Evolutionary conservation across 2,888 invertebrate species (phyloP).

Genomic region (Eilema caniola): DNA sequence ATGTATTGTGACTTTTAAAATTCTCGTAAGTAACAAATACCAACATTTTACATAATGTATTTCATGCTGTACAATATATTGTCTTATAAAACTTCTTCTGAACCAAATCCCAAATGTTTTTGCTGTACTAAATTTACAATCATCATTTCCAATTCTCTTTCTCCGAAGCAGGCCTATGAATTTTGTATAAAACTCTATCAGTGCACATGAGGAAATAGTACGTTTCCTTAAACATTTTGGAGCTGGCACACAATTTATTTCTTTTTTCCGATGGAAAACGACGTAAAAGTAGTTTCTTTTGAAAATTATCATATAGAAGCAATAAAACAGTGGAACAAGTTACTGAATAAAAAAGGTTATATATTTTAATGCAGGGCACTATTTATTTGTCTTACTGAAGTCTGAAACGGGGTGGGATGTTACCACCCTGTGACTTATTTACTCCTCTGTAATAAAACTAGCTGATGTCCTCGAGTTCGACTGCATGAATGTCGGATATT

Average conservation of each 20-base stretch:
- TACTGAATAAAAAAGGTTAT: slow-evolving; percentile 55
- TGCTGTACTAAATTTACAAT: neutral
- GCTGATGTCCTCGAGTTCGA: no score
- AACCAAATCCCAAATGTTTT: neutral
- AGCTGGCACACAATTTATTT: slow-evolving; percentile 6
- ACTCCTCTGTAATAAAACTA: no score
- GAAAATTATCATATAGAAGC: slow-evolving; percentile 62
- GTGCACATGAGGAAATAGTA: neutral
- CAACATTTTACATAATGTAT: neutral
- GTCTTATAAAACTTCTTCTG: neutral
- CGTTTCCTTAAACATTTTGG: slow-evolving; percentile 12
- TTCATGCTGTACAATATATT: no score
- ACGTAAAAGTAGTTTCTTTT: slow-evolving; percentile 9
- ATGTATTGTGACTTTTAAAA: no score
- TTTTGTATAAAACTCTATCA: neutral
- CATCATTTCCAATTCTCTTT: neutral
- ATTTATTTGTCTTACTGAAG: slow-evolving; percentile 60
- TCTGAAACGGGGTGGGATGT: neutral
- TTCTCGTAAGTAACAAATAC: no score
- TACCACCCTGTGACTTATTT: no score
- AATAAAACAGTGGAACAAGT: slow-evolving; percentile 63
- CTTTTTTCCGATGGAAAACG: slow-evolving; percentile 8
- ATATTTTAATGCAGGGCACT: slow-evolving; percentile 66
- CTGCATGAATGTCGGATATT: no score
- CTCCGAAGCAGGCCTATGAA: neutral